Percentiles rank a stretch among this genome's conserved stretches.
phyloP scores from a whole-genome alignment of 2,113 vertebrate species.

The Lycocorax pyrrhopterus region DNA sequence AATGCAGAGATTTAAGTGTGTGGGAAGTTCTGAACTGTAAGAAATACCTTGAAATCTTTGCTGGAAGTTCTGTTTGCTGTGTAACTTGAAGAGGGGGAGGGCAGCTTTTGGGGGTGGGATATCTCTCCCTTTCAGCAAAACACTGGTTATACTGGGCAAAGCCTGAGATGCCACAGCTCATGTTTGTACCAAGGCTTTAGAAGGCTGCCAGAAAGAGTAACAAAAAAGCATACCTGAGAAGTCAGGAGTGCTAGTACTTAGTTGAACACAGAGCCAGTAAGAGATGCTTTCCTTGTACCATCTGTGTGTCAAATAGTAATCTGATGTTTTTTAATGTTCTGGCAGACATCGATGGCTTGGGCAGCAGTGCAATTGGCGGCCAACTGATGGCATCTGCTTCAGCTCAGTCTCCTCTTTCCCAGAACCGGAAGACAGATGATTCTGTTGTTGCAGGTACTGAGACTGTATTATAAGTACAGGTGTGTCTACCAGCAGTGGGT shows the following conservation, averaged over 20 bases:
- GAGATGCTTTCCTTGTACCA: background rate
- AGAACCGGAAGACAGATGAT: constrained; percentile 77
- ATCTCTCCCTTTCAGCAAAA: background rate
- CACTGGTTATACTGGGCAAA: background rate
- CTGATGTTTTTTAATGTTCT: background rate
- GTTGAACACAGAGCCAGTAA: background rate
- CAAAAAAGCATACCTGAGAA: background rate
- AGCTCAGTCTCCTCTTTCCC: constrained; percentile 78
- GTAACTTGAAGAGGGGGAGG: background rate
- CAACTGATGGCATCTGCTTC: constrained; percentile 86
- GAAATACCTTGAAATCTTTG: background rate
- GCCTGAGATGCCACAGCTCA: background rate
- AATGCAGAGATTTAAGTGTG: background rate
- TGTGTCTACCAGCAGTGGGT: background rate
- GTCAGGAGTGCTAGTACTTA: background rate
- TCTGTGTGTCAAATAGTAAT: background rate
- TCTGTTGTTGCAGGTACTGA: constrained; percentile 82
- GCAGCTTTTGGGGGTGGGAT: background rate
- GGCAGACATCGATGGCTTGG: constrained; percentile 92
- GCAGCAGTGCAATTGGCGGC: constrained; percentile 91
- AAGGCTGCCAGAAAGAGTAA: background rate
- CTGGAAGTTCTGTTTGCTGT: background rate
- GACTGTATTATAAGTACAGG: background rate
- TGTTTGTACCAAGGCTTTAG: background rate
- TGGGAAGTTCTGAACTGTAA: background rate